Evolutionary conservation across 2,888 invertebrate genomes (phyloP).

Genomic region (Eupithecia subfuscata): DNA sequence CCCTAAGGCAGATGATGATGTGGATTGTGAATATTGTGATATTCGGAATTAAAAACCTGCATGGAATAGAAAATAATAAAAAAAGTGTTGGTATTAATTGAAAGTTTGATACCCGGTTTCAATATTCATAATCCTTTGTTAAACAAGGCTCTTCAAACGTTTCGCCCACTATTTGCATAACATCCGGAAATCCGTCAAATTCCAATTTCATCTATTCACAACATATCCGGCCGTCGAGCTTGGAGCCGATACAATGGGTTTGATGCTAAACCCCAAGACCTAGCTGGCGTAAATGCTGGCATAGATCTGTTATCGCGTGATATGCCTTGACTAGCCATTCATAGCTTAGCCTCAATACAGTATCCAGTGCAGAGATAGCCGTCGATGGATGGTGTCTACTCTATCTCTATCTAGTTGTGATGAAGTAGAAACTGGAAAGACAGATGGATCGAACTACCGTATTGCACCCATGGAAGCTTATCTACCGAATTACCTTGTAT

Average conservation of each 20-base stretch:
- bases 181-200: slow-evolving; percentile 26
- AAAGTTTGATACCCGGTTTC: slow-evolving; percentile 2
- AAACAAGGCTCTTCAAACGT: not conserved
- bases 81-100: not conserved
- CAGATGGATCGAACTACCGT: not conserved
- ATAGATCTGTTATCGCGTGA: slow-evolving; percentile 38
- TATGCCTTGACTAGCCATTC: slow-evolving; percentile 41
- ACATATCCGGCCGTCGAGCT: slow-evolving; percentile 39
- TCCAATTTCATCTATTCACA: slow-evolving; percentile 30
- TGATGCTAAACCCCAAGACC: slow-evolving; percentile 43
- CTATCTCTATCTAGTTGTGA: slow-evolving; percentile 20
- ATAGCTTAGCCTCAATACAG: slow-evolving; percentile 38
- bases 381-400: slow-evolving; percentile 26
- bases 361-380: slow-evolving; percentile 35
- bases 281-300: slow-evolving; percentile 31
- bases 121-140: slow-evolving; percentile 6
- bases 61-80: not conserved
- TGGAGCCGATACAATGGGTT: slow-evolving; percentile 36
- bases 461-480: not conserved
- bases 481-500: not conserved
- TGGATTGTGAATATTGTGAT: not conserved
- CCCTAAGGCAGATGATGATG: not conserved
- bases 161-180: slow-evolving; percentile 21
- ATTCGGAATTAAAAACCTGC: not conserved
- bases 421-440: slow-evolving; percentile 27